A percentile compares a stretch with the other conserved stretches of the same genome.
Conservation (phyloP, 2,113 vertebrate species). For the Balaeniceps rex region DNA sequence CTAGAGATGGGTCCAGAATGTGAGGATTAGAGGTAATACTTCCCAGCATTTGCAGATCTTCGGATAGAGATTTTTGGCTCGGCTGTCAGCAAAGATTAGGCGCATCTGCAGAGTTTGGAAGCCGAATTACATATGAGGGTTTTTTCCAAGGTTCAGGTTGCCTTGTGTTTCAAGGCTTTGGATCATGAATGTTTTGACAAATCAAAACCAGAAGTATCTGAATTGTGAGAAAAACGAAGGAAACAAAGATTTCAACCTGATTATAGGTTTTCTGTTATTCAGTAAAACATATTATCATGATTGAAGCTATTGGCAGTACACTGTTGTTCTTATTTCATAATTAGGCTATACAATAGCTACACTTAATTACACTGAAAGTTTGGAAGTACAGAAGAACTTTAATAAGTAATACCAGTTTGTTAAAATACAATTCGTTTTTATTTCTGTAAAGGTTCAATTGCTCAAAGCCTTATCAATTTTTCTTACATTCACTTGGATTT, state of each 20-base stretch:
- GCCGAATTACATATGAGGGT: neutral
- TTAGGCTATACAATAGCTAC: neutral
- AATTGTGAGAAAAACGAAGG: neutral
- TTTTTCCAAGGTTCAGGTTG: neutral
- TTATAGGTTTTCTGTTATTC: neutral
- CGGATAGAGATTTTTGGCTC: neutral
- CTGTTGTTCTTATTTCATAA: neutral
- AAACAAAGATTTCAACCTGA: neutral
- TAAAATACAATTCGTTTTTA: neutral
- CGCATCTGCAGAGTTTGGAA: neutral
- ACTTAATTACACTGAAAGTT: neutral
- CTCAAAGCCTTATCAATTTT: neutral
- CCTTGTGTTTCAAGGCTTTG: neutral
- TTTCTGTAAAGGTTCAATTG: neutral
- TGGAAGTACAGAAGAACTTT: neutral
- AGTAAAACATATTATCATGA: neutral
- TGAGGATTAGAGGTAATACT: slow-evolving; percentile 1
- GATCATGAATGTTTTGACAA: neutral
- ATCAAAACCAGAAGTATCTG: neutral
- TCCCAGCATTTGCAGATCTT: neutral
- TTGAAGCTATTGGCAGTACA: neutral
- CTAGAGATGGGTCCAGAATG: neutral
- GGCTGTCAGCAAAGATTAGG: neutral
- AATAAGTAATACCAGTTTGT: neutral
- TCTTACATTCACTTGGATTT: neutral